Base-by-base conservation (phyloP, 2,113 vertebrate species). In the Anguilla japonica region DNA sequence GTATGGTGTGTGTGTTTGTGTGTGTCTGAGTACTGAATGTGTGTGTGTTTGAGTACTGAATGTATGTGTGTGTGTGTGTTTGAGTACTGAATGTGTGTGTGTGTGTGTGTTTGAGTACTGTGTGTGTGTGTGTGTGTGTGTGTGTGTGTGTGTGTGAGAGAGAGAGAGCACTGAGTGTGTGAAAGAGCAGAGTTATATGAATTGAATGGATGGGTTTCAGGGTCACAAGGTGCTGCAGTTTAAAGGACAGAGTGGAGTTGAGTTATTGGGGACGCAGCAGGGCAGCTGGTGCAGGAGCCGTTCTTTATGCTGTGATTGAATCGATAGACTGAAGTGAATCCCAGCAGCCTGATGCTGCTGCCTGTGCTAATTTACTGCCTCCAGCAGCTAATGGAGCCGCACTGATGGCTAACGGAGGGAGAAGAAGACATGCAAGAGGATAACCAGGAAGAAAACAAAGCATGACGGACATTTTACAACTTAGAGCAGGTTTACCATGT, bases 341-440 rank as follows among this genome's bases (percentile, higher is more conserved):
- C 34, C 53, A 15, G n/a, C 29, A 78, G 79, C 41, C 88, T 87
- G 89, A 94, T 90, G 89, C 92, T 91, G 92, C 91, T 91, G 92
- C 92, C 89, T 63, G 56, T 89, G 86, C 90, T 94, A 94, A 94
- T 93, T 95, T 94, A 93, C 91, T 90, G 87, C 91, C 90, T 88
- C 92, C 90, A 91, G 90, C 84, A 87, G 89, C 91, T 95, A 95
- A 94, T 94, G 91, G 93, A 95, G 91, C 94, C 93, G 89, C 88
- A 91, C 92, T 90, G 90, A 91, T 92, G 92, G 95, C 92, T 94
- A 91, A 92, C 88, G 86, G 90, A 92, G 83, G 87, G 89, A 91
- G 91, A 91, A 84, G 88, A 91, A 92, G 89, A 91, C 90, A 84
- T 90, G 87, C 85, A 90, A 89, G 92, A 91, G 90, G 89, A 93